Base-by-base conservation (phyloP, 2,113 vertebrate species). In the Emydura subglobosa region DNA sequence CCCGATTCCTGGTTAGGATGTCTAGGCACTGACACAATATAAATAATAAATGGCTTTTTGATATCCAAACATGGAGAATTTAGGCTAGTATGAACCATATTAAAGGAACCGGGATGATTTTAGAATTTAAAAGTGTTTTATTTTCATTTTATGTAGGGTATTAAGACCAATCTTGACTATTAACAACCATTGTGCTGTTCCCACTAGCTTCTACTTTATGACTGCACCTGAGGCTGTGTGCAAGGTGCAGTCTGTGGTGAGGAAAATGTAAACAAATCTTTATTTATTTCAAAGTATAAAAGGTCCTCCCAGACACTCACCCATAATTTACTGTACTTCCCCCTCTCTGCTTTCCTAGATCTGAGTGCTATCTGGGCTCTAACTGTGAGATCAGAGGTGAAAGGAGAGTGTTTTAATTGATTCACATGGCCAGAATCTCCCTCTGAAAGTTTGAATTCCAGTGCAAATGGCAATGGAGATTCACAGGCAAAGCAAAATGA, bases 381-480 rank as follows among this genome's bases (percentile, higher is more conserved):
- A 68, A 87, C 27, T 76, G 59, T 55, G 83, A 86, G 57, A 85
- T 47, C 89, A 85, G 1, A n/a, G 49, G 81, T 39, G 86, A 82
- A 95, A 91, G 72, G 49, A 79, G 78, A 86, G 57, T 86, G 83
- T 34, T 93, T 90, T 93, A 95, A 97, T 95, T 96, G 94, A 91
- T 95, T 96, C 85, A 81, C 80, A 91, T 47, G 95, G 96, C 81
- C 93, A 86, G 83, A 95, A 47, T 91, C 88, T 44, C 72, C 90
- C 82, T 78, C 44, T 53, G 21, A 50, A 94, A 74, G 94, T 44
- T 95, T 88, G 89, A 95, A 89, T 92, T 86, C 92, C 91, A 89
- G 53, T 54, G 74, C 94, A 92, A 96, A 95, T 81, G 54, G 57
- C 95, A 95, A 95, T 97, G 92, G 95, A 97, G 93, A 96, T 87